Evolutionary conservation across 2,888 invertebrate species (phyloP).

Genomic region (Itoplectis maculator): DNA sequence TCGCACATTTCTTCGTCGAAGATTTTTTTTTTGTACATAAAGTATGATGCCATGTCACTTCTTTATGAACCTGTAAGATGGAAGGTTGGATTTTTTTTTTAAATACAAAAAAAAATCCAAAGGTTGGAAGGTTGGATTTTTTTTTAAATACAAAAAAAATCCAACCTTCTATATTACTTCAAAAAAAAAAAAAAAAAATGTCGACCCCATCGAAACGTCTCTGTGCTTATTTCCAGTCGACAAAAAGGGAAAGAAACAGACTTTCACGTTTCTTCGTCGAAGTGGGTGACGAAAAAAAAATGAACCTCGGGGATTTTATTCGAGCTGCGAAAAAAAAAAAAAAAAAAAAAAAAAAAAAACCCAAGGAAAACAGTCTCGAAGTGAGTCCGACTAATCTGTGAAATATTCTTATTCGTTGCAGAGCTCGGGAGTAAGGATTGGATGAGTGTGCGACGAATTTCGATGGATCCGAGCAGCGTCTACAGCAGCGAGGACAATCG

Average conservation of each 20-base stretch:
- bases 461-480: conserved; percentile 46
- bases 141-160: too few relatives aligned
- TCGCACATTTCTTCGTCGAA: conserved; percentile 25
- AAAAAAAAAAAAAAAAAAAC: too few relatives aligned
- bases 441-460: conserved; percentile 51
- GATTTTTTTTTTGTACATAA: too few relatives aligned
- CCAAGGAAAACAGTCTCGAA: conserved; percentile 33
- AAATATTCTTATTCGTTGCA: conserved; percentile 62
- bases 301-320: conserved; percentile 3
- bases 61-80: too few relatives aligned
- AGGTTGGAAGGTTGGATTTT: too few relatives aligned
- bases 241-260: not conserved
- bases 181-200: too few relatives aligned
- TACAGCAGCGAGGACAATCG: conserved; percentile 67
- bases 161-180: too few relatives aligned
- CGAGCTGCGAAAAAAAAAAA: conserved; percentile 6
- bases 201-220: not conserved
- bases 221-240: not conserved
- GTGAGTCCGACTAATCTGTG: conserved; percentile 57
- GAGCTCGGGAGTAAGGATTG: conserved; percentile 51
- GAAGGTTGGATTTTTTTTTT: too few relatives aligned
- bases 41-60: too few relatives aligned
- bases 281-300: conserved; percentile 17
- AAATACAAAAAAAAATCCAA: too few relatives aligned
- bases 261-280: conserved; percentile 26